Evolutionary conservation across 2,797 vertebrate genomes (phyloP).

Genomic region (Vultur gryphus): DNA sequence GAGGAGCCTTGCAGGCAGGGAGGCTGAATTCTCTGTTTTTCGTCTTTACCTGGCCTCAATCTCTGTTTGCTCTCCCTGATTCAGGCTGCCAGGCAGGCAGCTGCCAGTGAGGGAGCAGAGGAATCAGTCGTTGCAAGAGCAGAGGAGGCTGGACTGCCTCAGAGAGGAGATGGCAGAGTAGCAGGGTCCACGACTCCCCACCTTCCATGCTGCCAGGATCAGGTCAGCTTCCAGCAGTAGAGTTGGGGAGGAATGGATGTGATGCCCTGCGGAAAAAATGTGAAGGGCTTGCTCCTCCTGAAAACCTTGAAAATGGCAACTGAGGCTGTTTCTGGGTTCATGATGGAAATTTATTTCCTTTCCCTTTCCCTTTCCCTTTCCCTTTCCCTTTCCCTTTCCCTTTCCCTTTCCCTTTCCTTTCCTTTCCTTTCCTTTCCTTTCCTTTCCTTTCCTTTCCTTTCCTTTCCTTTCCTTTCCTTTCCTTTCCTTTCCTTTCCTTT

Average conservation of each 20-base stretch:
- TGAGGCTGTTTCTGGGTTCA: background rate
- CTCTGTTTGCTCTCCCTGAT: background rate
- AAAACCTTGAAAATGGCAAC: background rate
- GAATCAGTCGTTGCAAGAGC: background rate
- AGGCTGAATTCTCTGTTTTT: background rate
- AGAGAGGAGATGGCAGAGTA: background rate
- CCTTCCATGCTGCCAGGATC: background rate
- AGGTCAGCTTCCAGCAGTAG: background rate
- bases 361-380: background rate
- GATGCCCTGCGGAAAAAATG: background rate
- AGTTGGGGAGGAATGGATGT: background rate
- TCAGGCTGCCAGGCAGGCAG: background rate
- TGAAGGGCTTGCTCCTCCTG: background rate
- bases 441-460: background rate
- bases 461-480: background rate
- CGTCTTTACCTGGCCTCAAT: background rate
- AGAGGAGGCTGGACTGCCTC: background rate
- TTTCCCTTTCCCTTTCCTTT: no score
- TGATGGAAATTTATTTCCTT: background rate
- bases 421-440: rapidly evolving
- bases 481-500: background rate
- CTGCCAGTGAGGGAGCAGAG: background rate
- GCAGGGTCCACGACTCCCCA: rapidly evolving
- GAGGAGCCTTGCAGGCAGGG: background rate
- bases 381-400: background rate